A percentile compares a stretch with the other conserved stretches of the same genome.
Evolutionary conservation across 2,888 invertebrate species (phyloP).

Genomic region (Mythimna lalbum): DNA sequence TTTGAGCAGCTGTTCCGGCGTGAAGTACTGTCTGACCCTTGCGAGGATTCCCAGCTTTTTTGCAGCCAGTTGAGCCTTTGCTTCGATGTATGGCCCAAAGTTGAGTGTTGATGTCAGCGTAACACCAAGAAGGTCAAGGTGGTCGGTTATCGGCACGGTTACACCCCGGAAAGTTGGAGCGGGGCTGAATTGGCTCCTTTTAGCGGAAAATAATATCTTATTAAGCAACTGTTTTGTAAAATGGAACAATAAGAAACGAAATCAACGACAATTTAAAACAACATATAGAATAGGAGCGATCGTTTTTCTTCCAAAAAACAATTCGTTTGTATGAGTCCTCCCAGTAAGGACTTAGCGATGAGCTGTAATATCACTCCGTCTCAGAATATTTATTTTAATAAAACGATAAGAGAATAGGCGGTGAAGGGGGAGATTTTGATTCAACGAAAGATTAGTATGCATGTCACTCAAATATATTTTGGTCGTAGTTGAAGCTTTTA

Average conservation of each 20-base stretch:
- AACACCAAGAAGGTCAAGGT: too few species aligned
- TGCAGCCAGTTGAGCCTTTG: too few species aligned
- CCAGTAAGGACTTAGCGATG: constrained; percentile 61
- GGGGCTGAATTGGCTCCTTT: too few species aligned
- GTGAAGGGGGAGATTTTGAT: constrained; percentile 54
- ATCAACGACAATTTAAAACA: constrained; percentile 6
- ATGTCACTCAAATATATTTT: constrained; percentile 1
- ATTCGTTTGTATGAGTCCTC: constrained; percentile 64
- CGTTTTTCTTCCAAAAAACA: constrained; percentile 66
- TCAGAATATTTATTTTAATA: constrained; percentile 81
- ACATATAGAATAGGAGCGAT: constrained; percentile 29
- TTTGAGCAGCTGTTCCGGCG: too few species aligned
- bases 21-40: too few species aligned
- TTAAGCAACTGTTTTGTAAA: background rate
- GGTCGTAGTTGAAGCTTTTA: background rate
- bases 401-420: constrained; percentile 71
- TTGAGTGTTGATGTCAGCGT: too few species aligned
- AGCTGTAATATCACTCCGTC: constrained; percentile 71
- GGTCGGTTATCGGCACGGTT: too few species aligned
- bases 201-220: too few species aligned
- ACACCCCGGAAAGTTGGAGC: too few species aligned
- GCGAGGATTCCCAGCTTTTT: too few species aligned
- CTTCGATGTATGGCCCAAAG: too few species aligned
- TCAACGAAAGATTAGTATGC: constrained; percentile 62
- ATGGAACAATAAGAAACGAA: too few species aligned